Conservation (phyloP, 2,113 vertebrate genomes). For the Clarias gariepinus region DNA sequence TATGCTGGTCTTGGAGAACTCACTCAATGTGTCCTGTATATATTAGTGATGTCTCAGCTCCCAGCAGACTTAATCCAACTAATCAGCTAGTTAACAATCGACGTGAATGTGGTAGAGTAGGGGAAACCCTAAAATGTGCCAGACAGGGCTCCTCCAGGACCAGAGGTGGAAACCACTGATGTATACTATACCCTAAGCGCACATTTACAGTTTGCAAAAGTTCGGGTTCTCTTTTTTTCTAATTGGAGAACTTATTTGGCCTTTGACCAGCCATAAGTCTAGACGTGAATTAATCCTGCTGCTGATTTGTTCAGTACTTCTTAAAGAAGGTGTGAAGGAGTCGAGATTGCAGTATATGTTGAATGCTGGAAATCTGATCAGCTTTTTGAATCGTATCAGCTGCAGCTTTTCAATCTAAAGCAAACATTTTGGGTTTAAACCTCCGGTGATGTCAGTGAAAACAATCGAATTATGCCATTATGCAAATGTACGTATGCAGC, state of each 20-base stretch:
- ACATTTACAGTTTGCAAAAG: too few species aligned
- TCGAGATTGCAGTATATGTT: not conserved
- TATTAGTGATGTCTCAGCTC: too few species aligned
- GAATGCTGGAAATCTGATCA: not conserved
- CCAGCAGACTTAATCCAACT: too few species aligned
- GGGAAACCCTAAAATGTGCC: too few species aligned
- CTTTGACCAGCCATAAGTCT: not conserved
- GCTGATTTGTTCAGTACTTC: not conserved
- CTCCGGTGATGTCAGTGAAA: not conserved
- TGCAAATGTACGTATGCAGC: too few species aligned
- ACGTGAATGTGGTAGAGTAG: too few species aligned
- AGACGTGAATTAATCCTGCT: not conserved
- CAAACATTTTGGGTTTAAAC: slow-evolving; percentile 7
- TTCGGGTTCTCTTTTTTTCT: not conserved
- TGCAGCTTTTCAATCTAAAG: not conserved
- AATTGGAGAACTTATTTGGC: not conserved
- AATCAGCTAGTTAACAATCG: too few species aligned
- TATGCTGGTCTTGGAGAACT: too few species aligned
- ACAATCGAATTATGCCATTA: not conserved
- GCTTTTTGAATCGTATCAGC: not conserved
- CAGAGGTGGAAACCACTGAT: too few species aligned
- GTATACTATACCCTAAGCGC: too few species aligned
- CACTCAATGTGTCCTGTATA: too few species aligned
- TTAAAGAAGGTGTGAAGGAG: not conserved
- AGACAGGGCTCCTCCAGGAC: too few species aligned